phyloP scores from a whole-genome alignment of 2,113 vertebrate genomes.

The Gopherus evgoodei region DNA sequence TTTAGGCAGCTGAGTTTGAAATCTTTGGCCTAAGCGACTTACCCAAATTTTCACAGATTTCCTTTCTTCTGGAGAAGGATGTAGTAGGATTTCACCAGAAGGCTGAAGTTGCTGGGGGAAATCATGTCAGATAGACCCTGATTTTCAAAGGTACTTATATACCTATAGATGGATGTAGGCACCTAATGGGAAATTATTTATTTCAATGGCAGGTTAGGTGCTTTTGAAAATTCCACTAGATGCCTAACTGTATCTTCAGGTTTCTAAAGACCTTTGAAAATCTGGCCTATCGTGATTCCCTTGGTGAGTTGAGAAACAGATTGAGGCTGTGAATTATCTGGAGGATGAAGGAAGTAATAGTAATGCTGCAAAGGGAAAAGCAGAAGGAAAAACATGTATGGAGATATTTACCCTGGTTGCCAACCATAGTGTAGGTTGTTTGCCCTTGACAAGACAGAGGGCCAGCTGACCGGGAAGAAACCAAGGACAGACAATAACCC shows the following conservation, averaged over 20 bases:
- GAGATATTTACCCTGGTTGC: neutral
- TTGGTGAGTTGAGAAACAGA: fast-evolving
- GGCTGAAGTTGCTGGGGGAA: neutral
- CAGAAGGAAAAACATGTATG: neutral
- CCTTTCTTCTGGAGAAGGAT: neutral
- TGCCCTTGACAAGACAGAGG: neutral
- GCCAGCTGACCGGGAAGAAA: neutral
- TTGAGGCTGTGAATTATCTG: neutral
- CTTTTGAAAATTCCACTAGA: neutral
- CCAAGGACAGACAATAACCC: neutral
- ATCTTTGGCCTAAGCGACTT: neutral
- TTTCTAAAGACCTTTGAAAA: constrained; percentile 5
- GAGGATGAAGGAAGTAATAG: neutral
- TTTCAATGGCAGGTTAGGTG: neutral
- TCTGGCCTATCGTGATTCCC: neutral
- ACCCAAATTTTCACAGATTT: neutral
- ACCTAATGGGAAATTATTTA: neutral
- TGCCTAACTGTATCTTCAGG: neutral
- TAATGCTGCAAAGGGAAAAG: neutral
- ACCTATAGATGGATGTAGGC: neutral
- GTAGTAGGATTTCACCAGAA: neutral
- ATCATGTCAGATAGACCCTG: neutral
- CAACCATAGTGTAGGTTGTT: neutral
- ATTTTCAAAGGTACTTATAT: neutral
- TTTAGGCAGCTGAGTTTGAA: neutral